Conservation (phyloP, 2,113 vertebrate species). For the Willisornis vidua region DNA sequence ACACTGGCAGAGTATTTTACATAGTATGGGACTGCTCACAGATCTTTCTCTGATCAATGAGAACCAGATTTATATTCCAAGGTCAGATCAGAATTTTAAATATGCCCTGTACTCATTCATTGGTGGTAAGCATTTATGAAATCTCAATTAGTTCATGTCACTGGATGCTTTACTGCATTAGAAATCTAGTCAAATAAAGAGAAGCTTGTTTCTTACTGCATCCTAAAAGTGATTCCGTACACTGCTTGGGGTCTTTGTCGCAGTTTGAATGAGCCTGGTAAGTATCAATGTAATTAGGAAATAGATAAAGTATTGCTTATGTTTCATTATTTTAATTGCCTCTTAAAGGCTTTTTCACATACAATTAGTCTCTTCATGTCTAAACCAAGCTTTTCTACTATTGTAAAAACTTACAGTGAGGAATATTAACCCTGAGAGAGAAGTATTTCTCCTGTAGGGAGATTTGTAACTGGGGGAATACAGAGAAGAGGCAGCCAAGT, state of each 20-base stretch:
- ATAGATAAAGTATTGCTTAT: constrained; percentile 1
- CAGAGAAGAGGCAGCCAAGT: background rate
- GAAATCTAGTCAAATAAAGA: background rate
- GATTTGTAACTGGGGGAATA: background rate
- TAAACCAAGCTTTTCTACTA: background rate
- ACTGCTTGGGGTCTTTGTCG: background rate
- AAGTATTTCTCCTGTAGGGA: background rate
- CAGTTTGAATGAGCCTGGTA: background rate
- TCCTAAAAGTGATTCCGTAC: background rate
- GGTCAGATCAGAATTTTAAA: background rate
- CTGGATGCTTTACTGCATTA: background rate
- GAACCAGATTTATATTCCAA: background rate
- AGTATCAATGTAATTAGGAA: constrained; percentile 4
- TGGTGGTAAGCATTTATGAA: background rate
- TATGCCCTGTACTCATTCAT: background rate
- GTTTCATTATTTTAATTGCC: constrained; percentile 25
- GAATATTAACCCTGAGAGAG: background rate
- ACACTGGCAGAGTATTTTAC: background rate
- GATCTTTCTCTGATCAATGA: background rate
- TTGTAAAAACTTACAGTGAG: background rate
- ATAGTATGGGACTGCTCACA: background rate
- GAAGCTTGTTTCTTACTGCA: background rate
- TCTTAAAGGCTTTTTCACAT: background rate
- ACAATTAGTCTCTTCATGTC: background rate
- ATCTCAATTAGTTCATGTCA: background rate